A percentile compares a stretch with the other conserved stretches of the same genome.
Conservation (phyloP, 30 jellyfish, hydroid and myxozoan genomes). For the Pelagia noctiluca region DNA sequence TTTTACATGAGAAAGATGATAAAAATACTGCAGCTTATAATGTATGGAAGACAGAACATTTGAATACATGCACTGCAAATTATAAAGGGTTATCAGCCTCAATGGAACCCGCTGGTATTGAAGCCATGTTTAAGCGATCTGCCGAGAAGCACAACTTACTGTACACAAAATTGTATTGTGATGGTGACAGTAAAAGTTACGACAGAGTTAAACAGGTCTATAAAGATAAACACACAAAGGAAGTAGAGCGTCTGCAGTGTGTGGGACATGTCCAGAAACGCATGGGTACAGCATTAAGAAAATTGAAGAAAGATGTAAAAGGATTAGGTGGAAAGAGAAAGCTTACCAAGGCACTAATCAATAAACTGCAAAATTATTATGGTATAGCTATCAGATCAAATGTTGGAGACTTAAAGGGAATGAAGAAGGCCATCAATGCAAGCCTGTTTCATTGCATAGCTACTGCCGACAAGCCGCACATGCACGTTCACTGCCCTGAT, state of each 20-base stretch:
- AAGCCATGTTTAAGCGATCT: conserved; percentile 10
- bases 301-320: conserved; percentile 17
- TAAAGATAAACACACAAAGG: neutral
- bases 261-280: neutral
- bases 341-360: neutral
- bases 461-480: too few relatives aligned
- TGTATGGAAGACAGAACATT: conserved; percentile 5
- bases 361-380: neutral
- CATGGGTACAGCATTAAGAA: conserved; percentile 22
- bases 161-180: neutral
- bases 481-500: too few relatives aligned
- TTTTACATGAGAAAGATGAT: conserved; percentile 3
- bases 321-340: conserved; percentile 23
- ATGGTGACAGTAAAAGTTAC: neutral
- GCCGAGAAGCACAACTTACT: too few relatives aligned
- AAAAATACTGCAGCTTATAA: neutral
- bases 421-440: too few relatives aligned
- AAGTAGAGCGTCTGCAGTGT: neutral
- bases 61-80: conserved; percentile 16
- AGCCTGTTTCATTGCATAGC: too few relatives aligned
- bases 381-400: conserved; percentile 27
- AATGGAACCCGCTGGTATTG: conserved; percentile 21
- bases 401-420: too few relatives aligned
- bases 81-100: conserved; percentile 16
- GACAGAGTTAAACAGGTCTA: neutral